Percentiles rank a stretch among this genome's conserved stretches.
phyloP scores from a whole-genome alignment of 1,140 invertebrate genomes.

The Heliconius hewitsoni region DNA sequence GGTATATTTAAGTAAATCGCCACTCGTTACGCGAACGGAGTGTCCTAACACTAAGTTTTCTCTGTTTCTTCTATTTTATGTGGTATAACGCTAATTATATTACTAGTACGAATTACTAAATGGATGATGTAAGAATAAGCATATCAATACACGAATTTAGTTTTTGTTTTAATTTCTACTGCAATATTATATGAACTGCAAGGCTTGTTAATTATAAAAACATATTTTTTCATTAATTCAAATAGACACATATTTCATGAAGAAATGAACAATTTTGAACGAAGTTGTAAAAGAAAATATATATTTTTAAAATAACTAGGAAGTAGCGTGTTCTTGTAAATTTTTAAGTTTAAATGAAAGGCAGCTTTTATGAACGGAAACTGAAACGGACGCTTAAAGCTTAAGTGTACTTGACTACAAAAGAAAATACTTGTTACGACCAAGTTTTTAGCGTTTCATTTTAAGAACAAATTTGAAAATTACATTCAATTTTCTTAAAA shows the following conservation, averaged over 20 bases:
- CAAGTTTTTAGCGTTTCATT: constrained; percentile 19
- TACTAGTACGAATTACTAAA: too few species aligned
- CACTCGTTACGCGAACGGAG: too few species aligned
- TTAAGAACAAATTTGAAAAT: constrained; percentile 3
- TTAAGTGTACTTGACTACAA: constrained; percentile 12
- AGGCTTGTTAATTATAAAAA: too few species aligned
- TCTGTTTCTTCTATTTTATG: too few species aligned
- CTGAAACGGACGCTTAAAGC: constrained; percentile 18
- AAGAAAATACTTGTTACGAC: constrained; percentile 17
- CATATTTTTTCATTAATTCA: too few species aligned
- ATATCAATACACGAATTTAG: too few species aligned
- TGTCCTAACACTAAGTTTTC: too few species aligned
- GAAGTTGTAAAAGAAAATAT: background rate
- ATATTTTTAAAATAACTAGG: background rate
- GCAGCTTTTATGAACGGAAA: constrained; percentile 20
- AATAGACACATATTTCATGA: too few species aligned
- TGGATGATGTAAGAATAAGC: too few species aligned
- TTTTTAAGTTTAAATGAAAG: constrained; percentile 14
- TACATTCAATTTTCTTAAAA: background rate
- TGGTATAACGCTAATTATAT: too few species aligned
- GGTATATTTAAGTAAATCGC: background rate
- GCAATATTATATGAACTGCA: too few species aligned
- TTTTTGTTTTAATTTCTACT: too few species aligned
- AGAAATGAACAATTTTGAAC: background rate
- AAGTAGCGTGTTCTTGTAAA: constrained; percentile 3